Evolutionary conservation across 1,140 invertebrate species (phyloP), one percentile per base, ranked within the genome.

Genomic region (Dermatophagoides farinae): DNA sequence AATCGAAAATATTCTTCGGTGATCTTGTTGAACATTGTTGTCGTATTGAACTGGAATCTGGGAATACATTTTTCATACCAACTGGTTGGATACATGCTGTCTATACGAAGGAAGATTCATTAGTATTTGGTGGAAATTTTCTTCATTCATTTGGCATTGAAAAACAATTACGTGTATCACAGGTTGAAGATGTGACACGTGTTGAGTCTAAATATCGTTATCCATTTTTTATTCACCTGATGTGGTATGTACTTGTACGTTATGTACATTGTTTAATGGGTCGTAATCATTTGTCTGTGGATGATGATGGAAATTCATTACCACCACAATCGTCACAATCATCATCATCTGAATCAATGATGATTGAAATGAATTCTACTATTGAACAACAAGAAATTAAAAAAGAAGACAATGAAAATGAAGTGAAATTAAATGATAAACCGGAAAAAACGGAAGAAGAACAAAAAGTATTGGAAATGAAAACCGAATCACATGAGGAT

Each of bases 31-130:
- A 92, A 66, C 84, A 87, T 68, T 97, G 92, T 75, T 82, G 85
- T 18, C 76, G 88, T 55, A 83, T 97, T 64, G 76, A 76, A 67
- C 69, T 82, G 0, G 60, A 71, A 54, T 80, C 82, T 47, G 88
- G 91, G 0, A 83, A 93, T 72, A 97, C 93, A 4, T 87, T 97
- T 68, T 92, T 97, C 67, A 93, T 96, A 67, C 91, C 91, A 50
- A 88, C 88, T 57, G 91, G 91, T 14, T 97, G 93, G 93, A 97
- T 98, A 66, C 93, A 98, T 74, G 90, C 91, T 6, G 93, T 97
- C 0, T 95, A 89, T 70, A 97, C 93, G 0, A 89, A 90, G 1
- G 80, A 82, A 57, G 92, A 98, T 71, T 92, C 90, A 0, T 72
- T 98, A 0, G 92, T 97, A 1, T 97, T 97, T 77, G 93, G 93